Evolutionary conservation across 1,140 invertebrate species (phyloP).

Genomic region (Chlorops oryzae): DNA sequence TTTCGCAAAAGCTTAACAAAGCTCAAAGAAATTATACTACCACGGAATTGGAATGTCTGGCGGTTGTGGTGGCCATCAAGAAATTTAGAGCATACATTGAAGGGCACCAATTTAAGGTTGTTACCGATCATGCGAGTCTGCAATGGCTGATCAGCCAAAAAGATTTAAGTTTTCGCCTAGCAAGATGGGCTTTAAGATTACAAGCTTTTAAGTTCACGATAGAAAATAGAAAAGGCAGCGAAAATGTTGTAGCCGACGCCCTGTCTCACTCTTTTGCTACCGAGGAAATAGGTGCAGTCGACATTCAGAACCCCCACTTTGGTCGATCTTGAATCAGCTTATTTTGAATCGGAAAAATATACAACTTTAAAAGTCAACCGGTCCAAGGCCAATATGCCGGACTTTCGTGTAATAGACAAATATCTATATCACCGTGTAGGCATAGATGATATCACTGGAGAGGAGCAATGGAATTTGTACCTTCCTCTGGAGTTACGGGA

Average conservation of each 20-base stretch:
- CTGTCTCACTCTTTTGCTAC: too few relatives aligned
- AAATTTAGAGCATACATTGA: too few relatives aligned
- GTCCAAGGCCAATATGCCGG: not conserved
- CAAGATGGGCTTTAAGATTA: not conserved
- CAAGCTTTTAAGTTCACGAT: not conserved
- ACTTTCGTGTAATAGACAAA: not conserved
- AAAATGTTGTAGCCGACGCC: not conserved
- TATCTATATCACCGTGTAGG: not conserved
- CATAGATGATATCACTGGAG: not conserved
- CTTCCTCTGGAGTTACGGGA: not conserved
- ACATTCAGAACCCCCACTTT: not conserved
- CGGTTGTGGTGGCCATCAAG: constrained; percentile 2
- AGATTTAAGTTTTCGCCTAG: not conserved
- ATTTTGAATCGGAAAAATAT: not conserved
- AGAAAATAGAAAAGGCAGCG: not conserved
- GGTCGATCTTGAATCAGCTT: constrained; percentile 5
- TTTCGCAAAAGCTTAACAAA: constrained; percentile 10
- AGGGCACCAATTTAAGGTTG: not conserved
- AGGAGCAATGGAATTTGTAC: not conserved
- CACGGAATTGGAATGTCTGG: constrained; percentile 8
- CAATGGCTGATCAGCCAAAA: not conserved
- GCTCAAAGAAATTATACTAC: constrained; percentile 11
- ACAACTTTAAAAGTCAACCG: not conserved
- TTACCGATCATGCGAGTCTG: not conserved
- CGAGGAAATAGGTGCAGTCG: not conserved